Conservation (phyloP, 2,113 vertebrate species). For the Hyla sarda region DNA sequence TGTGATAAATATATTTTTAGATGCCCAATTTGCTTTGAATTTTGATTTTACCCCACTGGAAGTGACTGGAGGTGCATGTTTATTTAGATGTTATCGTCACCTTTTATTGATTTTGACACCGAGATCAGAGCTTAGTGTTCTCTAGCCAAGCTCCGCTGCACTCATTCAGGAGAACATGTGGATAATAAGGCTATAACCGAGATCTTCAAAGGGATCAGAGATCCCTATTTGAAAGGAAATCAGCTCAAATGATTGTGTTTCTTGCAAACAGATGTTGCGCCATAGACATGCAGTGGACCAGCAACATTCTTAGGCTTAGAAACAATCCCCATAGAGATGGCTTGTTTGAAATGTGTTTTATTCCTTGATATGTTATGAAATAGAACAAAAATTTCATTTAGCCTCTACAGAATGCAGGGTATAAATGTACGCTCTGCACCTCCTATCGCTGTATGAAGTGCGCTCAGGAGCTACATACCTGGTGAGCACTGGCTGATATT, state of each 20-base stretch:
- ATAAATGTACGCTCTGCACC: too few relatives aligned
- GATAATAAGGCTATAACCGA: conserved; percentile 5
- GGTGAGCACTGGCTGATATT: too few relatives aligned
- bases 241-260: not conserved
- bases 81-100: conserved; percentile 21
- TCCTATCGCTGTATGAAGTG: too few relatives aligned
- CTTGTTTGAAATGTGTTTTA: not conserved
- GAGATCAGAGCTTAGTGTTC: conserved; percentile 31
- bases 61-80: not conserved
- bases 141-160: not conserved
- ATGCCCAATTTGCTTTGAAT: not conserved
- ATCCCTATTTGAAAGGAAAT: conserved; percentile 19
- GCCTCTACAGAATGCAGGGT: too few relatives aligned
- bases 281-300: not conserved
- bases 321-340: not conserved
- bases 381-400: too few relatives aligned
- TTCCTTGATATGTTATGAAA: not conserved
- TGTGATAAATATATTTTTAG: not conserved
- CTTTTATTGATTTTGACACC: conserved; percentile 22
- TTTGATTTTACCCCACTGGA: not conserved
- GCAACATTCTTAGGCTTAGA: not conserved
- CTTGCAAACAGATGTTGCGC: not conserved
- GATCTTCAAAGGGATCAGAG: conserved; percentile 18
- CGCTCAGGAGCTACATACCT: too few relatives aligned
- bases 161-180: conserved; percentile 29